These are phyloP conservation scores for Amblyjoppa fuscipennis DNA, from an alignment of 2,888 invertebrate genomes.

Conservation along the genomic window DNA sequence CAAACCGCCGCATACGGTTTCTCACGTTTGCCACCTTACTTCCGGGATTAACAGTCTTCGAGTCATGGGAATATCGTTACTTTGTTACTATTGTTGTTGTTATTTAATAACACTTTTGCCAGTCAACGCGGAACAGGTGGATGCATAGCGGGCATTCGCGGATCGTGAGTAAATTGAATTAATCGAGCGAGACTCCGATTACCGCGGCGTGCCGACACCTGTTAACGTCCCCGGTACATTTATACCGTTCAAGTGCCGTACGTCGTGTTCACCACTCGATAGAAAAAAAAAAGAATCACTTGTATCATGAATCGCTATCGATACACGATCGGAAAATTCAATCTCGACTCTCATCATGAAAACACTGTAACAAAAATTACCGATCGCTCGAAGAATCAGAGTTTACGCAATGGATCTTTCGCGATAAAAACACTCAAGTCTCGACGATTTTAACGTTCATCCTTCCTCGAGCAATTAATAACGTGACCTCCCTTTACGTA, in stretches of 20 bases:
- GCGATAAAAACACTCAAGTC: neutral
- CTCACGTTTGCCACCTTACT: slow-evolving; percentile 48
- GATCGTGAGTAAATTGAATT: slow-evolving; percentile 63
- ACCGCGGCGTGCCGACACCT: slow-evolving; percentile 57
- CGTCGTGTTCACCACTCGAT: neutral
- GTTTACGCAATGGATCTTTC: neutral
- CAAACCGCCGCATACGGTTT: slow-evolving; percentile 24
- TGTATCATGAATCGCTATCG: slow-evolving; percentile 5
- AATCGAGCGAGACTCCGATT: slow-evolving; percentile 63
- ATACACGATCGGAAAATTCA: neutral
- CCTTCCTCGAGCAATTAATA: neutral
- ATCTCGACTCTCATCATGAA: neutral
- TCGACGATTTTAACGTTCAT: neutral
- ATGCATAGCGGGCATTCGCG: slow-evolving; percentile 19
- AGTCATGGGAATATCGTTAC: slow-evolving; percentile 9
- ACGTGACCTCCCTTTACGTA: neutral
- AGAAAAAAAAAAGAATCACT: slow-evolving; percentile 13
- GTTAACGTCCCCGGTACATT: slow-evolving; percentile 57
- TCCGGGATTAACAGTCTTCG: slow-evolving; percentile 37
- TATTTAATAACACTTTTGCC: slow-evolving; percentile 36
- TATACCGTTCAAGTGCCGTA: neutral
- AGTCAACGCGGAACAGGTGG: neutral
- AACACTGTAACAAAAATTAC: neutral
- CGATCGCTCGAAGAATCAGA: neutral
- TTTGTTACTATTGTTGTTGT: slow-evolving; percentile 10